phyloP scores from a whole-genome alignment of 2,113 vertebrate genomes.

The Pao palembangensis region DNA sequence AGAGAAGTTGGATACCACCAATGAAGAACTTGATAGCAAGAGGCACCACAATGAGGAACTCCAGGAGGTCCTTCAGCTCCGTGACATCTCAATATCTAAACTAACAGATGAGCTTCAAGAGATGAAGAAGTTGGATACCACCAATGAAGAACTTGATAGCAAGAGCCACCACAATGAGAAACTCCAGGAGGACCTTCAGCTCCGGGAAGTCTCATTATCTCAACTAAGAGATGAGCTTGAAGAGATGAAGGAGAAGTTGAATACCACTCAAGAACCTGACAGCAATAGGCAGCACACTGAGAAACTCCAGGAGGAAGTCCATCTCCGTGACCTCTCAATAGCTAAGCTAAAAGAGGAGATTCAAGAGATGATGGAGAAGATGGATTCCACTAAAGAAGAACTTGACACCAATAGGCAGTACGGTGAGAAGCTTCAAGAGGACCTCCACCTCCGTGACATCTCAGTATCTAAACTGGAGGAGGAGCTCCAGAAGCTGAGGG shows the following conservation, averaged over 20 bases:
- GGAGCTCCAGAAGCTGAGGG: conserved; percentile 69
- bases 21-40: conserved; percentile 80
- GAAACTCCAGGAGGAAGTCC: conserved; percentile 77
- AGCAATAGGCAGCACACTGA: conserved; percentile 74
- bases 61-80: conserved; percentile 68
- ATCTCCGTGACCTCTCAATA: conserved; percentile 32
- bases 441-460: conserved; percentile 57
- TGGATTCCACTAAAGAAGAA: conserved; percentile 57
- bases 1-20: conserved; percentile 71
- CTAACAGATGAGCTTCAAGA: conserved; percentile 64
- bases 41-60: conserved; percentile 77
- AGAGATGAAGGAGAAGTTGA: conserved; percentile 66
- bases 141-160: conserved; percentile 71
- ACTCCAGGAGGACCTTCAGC: conserved; percentile 73
- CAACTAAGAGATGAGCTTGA: conserved; percentile 61
- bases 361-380: conserved; percentile 67
- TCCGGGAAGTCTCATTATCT: conserved; percentile 27
- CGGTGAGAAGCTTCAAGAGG: conserved; percentile 76
- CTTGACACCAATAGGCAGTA: conserved; percentile 75
- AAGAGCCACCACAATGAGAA: conserved; percentile 77
- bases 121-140: conserved; percentile 57
- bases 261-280: conserved; percentile 49
- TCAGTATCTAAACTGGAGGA: conserved; percentile 40
- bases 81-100: conserved; percentile 36
- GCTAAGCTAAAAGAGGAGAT: conserved; percentile 59